phyloP scores from a whole-genome alignment of 2,113 vertebrate species.

The Microcebus jonahi region DNA sequence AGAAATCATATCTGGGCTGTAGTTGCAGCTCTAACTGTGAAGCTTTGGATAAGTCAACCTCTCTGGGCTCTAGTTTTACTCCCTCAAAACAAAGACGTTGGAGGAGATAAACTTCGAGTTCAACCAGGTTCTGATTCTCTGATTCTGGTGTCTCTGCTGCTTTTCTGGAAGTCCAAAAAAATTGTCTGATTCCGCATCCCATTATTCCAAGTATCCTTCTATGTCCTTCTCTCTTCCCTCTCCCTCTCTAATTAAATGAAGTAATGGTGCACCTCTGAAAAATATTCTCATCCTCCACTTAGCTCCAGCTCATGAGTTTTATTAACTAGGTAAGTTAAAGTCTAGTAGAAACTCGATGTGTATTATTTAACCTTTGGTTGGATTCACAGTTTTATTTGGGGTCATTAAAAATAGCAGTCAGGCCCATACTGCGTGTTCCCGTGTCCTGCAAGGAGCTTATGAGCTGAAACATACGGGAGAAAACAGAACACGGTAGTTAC shows the following conservation, averaged over 20 bases:
- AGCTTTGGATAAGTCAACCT: background rate
- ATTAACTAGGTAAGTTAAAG: constrained; percentile 29
- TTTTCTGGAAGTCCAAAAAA: background rate
- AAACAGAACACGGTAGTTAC: fast-evolving
- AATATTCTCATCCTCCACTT: constrained; percentile 23
- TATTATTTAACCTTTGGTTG: background rate
- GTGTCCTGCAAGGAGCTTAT: background rate
- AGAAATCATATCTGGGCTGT: background rate
- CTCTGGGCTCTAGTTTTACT: background rate
- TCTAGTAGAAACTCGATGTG: background rate
- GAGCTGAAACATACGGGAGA: background rate
- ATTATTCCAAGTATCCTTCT: background rate
- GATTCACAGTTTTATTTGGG: background rate
- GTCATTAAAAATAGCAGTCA: background rate
- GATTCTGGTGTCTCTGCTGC: background rate
- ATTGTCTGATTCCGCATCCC: no score
- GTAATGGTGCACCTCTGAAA: constrained; percentile 41
- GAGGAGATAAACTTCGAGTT: background rate
- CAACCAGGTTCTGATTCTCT: background rate
- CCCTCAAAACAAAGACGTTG: background rate
- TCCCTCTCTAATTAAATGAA: constrained; percentile 49
- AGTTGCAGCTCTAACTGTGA: background rate
- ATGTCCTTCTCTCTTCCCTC: background rate
- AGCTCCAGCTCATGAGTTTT: background rate
- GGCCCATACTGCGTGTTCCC: background rate